Evolutionary conservation across 1,140 invertebrate species (phyloP).

Genomic region (Lordiphosa stackelbergi): DNA sequence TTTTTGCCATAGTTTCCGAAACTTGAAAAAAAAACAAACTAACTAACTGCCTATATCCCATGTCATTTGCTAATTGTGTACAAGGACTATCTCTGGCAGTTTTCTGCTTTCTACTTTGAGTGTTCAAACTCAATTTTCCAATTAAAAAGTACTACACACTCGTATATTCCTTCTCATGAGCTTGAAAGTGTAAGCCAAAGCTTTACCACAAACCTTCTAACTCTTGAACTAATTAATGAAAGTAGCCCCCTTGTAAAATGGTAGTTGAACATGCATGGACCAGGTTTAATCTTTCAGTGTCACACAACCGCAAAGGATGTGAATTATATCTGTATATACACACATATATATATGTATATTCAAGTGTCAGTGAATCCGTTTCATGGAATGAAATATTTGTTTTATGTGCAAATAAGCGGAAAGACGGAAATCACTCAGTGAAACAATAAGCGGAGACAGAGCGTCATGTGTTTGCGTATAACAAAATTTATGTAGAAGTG

Average conservation of each 20-base stretch:
- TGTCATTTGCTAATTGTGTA: no score
- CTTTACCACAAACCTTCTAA: no score
- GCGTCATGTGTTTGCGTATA: neutral
- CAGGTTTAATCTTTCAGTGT: neutral
- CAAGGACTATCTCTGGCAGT: no score
- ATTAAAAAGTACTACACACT: no score
- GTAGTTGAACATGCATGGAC: neutral
- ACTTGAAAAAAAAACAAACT: no score
- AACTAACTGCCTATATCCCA: no score
- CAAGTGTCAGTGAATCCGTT: neutral
- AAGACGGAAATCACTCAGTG: neutral
- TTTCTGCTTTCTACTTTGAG: no score
- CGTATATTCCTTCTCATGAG: no score
- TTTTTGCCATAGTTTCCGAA: no score
- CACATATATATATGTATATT: neutral
- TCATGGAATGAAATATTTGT: neutral
- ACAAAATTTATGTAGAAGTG: neutral
- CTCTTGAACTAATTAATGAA: neutral
- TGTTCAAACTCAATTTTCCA: no score
- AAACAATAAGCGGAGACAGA: slow-evolving; percentile 1
- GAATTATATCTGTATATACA: neutral
- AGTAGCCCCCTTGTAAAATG: neutral
- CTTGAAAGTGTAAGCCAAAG: no score
- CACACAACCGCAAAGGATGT: neutral
- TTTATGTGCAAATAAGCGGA: slow-evolving; percentile 1